Conservation (phyloP, 2,113 vertebrate genomes). For the Brevimyrus niger region DNA sequence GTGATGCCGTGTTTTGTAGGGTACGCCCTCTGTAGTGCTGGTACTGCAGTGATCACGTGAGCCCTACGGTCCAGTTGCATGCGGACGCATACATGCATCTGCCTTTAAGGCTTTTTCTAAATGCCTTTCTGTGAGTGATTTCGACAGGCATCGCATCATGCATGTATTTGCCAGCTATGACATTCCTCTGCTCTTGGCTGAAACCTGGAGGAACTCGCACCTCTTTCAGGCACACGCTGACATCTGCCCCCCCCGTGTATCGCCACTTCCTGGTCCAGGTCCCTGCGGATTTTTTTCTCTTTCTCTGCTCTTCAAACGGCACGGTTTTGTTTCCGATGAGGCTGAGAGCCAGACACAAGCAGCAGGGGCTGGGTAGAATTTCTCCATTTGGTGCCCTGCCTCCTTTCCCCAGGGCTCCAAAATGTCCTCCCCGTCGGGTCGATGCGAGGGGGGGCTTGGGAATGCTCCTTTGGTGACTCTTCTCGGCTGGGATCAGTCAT, state of each 20-base stretch:
- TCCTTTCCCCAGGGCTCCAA: background rate
- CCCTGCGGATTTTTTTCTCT: background rate
- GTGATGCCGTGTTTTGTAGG: background rate
- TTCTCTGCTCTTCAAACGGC: background rate
- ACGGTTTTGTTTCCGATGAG: background rate
- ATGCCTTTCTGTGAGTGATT: background rate
- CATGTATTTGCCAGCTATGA: background rate
- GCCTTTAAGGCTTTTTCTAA: background rate
- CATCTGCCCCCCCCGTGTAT: background rate
- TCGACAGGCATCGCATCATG: background rate
- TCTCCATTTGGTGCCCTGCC: background rate
- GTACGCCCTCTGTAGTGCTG: background rate
- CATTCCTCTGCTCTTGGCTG: background rate
- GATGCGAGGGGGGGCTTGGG: background rate
- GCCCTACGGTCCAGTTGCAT: background rate
- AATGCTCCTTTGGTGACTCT: background rate
- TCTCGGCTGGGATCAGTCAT: conserved; percentile 1
- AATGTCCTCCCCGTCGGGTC: background rate
- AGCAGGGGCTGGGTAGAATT: background rate
- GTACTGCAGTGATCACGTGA: background rate
- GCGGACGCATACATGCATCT: background rate
- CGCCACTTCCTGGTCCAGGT: background rate
- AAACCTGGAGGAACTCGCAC: background rate
- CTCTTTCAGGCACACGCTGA: background rate
- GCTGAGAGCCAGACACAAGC: background rate